Conservation (phyloP, 2,888 invertebrate genomes). For the Dryocosmus kuriphilus region DNA sequence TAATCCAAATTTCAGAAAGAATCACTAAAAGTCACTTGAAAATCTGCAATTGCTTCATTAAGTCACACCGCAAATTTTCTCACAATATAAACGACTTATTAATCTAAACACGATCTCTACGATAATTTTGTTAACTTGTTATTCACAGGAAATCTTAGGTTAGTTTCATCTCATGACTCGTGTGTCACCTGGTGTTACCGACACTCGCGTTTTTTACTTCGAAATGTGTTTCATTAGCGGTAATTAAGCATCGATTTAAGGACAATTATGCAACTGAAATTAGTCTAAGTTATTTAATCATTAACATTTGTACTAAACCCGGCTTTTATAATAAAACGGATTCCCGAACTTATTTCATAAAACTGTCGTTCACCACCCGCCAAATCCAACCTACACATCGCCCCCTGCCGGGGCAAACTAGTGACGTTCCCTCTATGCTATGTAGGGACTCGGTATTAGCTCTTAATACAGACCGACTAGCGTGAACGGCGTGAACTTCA, state of each 20-base stretch:
- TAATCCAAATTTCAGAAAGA: background rate
- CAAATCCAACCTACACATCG: background rate
- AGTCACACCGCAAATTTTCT: background rate
- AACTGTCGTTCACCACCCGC: background rate
- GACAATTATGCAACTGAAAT: background rate
- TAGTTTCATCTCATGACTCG: background rate
- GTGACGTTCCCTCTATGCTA: too few relatives aligned
- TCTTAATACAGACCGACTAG: too few relatives aligned
- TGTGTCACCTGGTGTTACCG: background rate
- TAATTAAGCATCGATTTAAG: background rate
- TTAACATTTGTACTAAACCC: background rate
- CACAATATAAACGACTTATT: background rate
- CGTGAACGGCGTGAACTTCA: too few relatives aligned
- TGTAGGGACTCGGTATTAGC: too few relatives aligned
- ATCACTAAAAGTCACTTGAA: background rate
- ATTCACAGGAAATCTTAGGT: background rate
- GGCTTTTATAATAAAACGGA: constrained; percentile 1
- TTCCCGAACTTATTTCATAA: background rate
- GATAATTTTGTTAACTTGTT: background rate
- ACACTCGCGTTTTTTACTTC: background rate
- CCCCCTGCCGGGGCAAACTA: background rate
- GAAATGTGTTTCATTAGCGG: background rate
- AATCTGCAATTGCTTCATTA: background rate
- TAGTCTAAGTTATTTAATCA: background rate
- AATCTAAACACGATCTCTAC: background rate